phyloP scores from a whole-genome alignment of 2,113 vertebrate species.

The Xenus cinereus region DNA sequence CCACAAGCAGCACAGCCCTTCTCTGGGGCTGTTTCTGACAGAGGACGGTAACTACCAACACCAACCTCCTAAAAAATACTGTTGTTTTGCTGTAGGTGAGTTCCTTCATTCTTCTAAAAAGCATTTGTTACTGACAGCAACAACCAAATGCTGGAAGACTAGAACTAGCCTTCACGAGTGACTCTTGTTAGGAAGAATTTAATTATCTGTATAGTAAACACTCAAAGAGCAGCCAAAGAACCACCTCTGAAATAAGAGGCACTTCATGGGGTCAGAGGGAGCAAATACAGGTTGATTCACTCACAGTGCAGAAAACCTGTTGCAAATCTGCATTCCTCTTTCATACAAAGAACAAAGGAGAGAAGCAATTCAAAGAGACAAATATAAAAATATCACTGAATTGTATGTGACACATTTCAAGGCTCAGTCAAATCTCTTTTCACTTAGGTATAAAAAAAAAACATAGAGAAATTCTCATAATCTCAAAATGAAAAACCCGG shows the following conservation, averaged over 20 bases:
- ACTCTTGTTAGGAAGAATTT: background rate
- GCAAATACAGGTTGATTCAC: background rate
- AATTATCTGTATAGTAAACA: background rate
- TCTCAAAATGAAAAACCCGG: constrained; percentile 21
- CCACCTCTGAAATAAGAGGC: background rate
- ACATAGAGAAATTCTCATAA: background rate
- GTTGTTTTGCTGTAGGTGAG: background rate
- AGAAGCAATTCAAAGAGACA: background rate
- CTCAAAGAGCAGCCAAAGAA: background rate
- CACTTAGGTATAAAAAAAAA: background rate
- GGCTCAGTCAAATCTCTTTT: constrained; percentile 26
- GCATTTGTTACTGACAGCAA: background rate
- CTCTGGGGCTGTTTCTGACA: background rate
- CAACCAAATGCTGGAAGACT: background rate
- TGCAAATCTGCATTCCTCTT: background rate
- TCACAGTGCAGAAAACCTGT: background rate
- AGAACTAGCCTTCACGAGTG: background rate
- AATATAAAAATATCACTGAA: background rate
- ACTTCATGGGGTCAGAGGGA: background rate
- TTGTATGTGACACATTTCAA: background rate
- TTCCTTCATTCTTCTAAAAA: background rate
- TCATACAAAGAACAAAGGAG: background rate
- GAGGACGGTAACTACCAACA: background rate
- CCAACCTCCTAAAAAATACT: background rate
- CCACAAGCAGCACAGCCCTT: background rate